These are phyloP conservation scores for Mesorhabditis sp. DNA, from an alignment of 2,888 invertebrate genomes.

Conservation along the genomic window DNA sequence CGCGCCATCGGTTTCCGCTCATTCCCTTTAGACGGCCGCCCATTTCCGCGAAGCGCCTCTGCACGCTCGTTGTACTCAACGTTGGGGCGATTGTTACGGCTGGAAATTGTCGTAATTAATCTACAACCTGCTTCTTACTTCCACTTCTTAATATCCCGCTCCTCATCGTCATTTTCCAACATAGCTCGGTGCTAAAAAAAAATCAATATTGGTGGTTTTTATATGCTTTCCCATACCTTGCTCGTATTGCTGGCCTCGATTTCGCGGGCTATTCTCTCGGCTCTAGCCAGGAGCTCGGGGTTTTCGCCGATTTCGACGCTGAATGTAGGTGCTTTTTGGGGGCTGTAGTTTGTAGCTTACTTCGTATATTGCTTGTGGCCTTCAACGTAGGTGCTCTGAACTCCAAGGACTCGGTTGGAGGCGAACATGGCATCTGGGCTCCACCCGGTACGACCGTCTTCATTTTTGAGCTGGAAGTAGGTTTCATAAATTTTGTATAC, in stretches of 20 bases:
- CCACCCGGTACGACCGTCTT: background rate
- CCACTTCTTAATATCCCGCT: background rate
- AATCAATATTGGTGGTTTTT: background rate
- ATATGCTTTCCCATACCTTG: background rate
- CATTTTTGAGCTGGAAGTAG: no score
- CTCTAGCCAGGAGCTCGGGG: background rate
- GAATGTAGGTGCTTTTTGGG: background rate
- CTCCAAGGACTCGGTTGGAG: background rate
- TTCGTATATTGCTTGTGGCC: background rate
- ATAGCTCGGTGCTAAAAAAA: background rate
- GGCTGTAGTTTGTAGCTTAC: background rate
- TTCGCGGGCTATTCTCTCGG: background rate
- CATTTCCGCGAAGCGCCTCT: background rate
- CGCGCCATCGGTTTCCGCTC: no score
- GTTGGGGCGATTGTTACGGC: background rate
- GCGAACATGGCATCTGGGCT: background rate
- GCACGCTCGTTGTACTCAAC: conserved; percentile 1
- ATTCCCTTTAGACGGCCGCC: background rate
- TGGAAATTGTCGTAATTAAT: background rate
- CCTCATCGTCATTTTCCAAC: conserved; percentile 6
- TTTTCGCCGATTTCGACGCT: conserved; percentile 1
- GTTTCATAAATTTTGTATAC: no score
- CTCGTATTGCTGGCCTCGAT: background rate
- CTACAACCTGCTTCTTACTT: background rate
- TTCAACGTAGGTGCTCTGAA: background rate